Percentiles rank a stretch among this genome's conserved stretches.
phyloP scores from a whole-genome alignment of 92 coral and sea anemone genomes.

The Actinernus sp. region DNA sequence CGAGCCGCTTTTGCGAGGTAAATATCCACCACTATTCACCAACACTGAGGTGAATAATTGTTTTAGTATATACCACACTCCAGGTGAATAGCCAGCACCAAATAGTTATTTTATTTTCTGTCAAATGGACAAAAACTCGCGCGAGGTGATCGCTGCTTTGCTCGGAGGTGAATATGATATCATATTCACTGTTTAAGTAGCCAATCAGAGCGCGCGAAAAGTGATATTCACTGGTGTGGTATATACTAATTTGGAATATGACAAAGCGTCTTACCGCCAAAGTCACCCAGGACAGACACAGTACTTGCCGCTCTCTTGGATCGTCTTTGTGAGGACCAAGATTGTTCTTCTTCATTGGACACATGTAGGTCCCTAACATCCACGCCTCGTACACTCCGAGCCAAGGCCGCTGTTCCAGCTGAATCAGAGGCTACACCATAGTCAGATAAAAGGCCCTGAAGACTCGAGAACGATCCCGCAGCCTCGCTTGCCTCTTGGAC shows the following conservation, averaged over 20 bases:
- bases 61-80: too few relatives aligned
- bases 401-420: slow-evolving; percentile 19
- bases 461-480: not conserved
- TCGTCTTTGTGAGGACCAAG: slow-evolving; percentile 1
- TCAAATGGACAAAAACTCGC: too few relatives aligned
- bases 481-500: not conserved
- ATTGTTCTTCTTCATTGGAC: slow-evolving; percentile 6
- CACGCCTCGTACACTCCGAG: slow-evolving; percentile 15
- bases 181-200: too few relatives aligned
- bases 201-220: too few relatives aligned
- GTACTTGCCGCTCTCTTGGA: slow-evolving; percentile 11
- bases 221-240: not conserved
- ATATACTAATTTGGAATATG: not conserved
- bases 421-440: slow-evolving; percentile 6
- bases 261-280: slow-evolving; percentile 66
- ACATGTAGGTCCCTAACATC: slow-evolving; percentile 13
- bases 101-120: too few relatives aligned
- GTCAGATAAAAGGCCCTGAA: slow-evolving; percentile 12
- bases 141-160: too few relatives aligned
- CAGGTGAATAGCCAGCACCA: too few relatives aligned
- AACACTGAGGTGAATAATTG: too few relatives aligned
- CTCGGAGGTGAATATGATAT: too few relatives aligned
- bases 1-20: too few relatives aligned
- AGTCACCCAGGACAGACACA: slow-evolving; percentile 72
- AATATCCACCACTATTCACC: too few relatives aligned